Evolutionary conservation across 2,888 invertebrate genomes (phyloP), one percentile per base, ranked within the genome.

Genomic region (Ceratothoa steindachneri): DNA sequence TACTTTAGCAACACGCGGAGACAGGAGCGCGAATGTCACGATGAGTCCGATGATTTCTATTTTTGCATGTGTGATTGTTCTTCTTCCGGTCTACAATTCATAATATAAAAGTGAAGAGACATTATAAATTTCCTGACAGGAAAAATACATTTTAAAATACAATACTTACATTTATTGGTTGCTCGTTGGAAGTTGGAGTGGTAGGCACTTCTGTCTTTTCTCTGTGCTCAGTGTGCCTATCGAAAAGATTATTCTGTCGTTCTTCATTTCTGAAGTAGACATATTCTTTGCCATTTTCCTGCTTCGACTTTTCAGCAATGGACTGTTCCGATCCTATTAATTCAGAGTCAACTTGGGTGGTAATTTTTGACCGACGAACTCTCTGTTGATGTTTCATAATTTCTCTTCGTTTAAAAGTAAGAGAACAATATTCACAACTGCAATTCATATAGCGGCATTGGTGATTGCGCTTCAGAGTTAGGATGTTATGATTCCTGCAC

Each of bases 341-440:
- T 9, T 60, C 64, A 9, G 31, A 30, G 30, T 55, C 29, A 30
- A 71, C 66, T 30, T 51, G 22, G 41, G 66, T 31, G 22, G 53
- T 71, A 22, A 71, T 66, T 19, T 66, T 65, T 3, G 71, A 64
- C 41, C 77, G 68, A 9, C 77, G 69, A 5, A 77, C 73, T 9
- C 77, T 30, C 70, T 77, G 77, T 31, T 77, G 77, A 67, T 77
- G 74, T 29, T 77, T 77, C 77, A 77, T 77, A 9, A 77, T 53
- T 2, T 67, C 30, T 30, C 71, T 69, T 2, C 77, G 27, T 41
- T 70, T 72, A 41, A 41, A 31, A 4, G 77, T 77, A n/a, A 77
- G 69, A 27, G 72, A 27, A 28, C 77, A 77, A 68, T 71, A 71
- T 12, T 72, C 64, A 27, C 77, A 77, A 19, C 27, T 27, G 55